Evolutionary conservation across 2,888 invertebrate species (phyloP).

Genomic region (Leptothorax acervorum): DNA sequence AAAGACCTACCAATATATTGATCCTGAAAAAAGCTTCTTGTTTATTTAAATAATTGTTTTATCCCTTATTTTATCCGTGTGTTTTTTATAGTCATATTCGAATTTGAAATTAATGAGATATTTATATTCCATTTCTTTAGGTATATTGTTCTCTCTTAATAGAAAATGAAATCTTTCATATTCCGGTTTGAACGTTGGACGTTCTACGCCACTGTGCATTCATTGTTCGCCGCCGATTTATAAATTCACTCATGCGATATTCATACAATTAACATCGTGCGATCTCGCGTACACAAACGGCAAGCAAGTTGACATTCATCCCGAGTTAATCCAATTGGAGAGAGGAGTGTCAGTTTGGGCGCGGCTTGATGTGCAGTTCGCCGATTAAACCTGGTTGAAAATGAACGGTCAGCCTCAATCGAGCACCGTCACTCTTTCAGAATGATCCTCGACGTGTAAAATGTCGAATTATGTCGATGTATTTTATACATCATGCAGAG

Average conservation of each 20-base stretch:
- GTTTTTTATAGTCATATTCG: neutral
- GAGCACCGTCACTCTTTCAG: slow-evolving; percentile 34
- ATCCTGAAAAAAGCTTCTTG: neutral
- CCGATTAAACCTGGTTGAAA: slow-evolving; percentile 64
- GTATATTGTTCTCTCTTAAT: neutral
- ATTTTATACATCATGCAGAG: neutral
- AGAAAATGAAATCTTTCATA: neutral
- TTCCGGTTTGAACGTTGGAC: neutral
- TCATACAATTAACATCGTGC: slow-evolving; percentile 74
- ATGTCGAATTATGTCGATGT: neutral
- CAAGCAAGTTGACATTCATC: slow-evolving; percentile 72
- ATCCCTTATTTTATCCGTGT: neutral
- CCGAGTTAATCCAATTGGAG: slow-evolving; percentile 76
- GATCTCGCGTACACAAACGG: slow-evolving; percentile 54
- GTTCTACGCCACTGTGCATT: slow-evolving; percentile 23
- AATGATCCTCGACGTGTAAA: slow-evolving; percentile 16
- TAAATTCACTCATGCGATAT: slow-evolving; percentile 76
- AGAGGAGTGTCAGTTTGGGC: slow-evolving; percentile 77
- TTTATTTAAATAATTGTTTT: neutral
- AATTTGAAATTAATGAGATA: neutral
- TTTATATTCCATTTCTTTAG: neutral
- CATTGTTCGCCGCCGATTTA: slow-evolving; percentile 66
- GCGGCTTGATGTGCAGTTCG: slow-evolving; percentile 70
- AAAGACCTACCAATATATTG: neutral
- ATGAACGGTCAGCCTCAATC: slow-evolving; percentile 33